Conservation (phyloP, 2,113 vertebrate genomes). For the Nesoenas mayeri region DNA sequence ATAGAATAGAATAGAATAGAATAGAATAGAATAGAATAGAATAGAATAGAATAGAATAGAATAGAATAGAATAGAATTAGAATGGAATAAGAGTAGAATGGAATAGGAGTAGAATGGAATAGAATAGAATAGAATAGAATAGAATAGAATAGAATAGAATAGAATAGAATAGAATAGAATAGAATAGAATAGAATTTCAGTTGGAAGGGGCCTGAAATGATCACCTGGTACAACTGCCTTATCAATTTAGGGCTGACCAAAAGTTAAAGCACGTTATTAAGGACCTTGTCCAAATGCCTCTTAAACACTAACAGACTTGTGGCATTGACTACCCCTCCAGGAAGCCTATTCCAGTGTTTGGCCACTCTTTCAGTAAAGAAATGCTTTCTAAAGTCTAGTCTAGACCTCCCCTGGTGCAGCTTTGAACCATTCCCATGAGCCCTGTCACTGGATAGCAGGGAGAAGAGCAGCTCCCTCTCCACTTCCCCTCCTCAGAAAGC, state of each 20-base stretch:
- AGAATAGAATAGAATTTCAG: not conserved
- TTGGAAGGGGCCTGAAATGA: not conserved
- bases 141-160: not conserved
- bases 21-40: not conserved
- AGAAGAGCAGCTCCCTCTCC: not conserved
- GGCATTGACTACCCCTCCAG: not conserved
- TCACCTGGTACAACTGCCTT: not conserved
- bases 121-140: not conserved
- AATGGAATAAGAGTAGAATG: too few relatives aligned
- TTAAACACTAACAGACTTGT: not conserved
- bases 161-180: not conserved
- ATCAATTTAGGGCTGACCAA: not conserved
- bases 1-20: too few relatives aligned
- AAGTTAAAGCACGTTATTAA: not conserved
- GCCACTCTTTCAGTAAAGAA: not conserved
- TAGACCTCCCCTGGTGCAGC: not conserved
- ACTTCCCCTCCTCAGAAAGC: not conserved
- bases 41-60: not conserved
- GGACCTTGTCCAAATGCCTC: not conserved
- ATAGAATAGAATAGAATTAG: not conserved
- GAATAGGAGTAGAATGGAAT: not conserved
- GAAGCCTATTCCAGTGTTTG: not conserved
- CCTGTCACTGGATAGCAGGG: not conserved
- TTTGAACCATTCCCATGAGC: accelerated
- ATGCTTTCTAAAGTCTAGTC: not conserved